Evolutionary conservation across 2,797 vertebrate genomes (phyloP).

Genomic region (Enteromius viviparus): DNA sequence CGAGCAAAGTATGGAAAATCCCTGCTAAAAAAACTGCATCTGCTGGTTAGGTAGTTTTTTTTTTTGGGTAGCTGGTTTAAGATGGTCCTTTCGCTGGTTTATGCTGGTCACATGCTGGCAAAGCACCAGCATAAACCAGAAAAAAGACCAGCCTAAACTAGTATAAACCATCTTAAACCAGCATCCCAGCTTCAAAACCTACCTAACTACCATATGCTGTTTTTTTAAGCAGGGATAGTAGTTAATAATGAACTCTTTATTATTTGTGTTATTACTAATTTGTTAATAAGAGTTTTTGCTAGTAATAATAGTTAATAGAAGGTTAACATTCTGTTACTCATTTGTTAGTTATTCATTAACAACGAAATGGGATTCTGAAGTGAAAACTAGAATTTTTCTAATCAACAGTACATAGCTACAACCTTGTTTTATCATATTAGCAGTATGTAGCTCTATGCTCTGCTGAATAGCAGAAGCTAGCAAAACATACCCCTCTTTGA

Average conservation of each 20-base stretch:
- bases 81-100: too few relatives aligned
- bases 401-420: background rate
- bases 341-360: background rate
- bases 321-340: background rate
- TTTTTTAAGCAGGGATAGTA: background rate
- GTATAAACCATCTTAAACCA: too few relatives aligned
- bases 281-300: background rate
- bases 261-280: background rate
- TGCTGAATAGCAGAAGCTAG: background rate
- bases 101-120: too few relatives aligned
- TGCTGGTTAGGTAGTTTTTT: too few relatives aligned
- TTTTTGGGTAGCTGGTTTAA: too few relatives aligned
- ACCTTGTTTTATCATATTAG: background rate
- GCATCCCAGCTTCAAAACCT: too few relatives aligned
- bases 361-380: background rate
- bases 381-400: background rate
- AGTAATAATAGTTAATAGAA: background rate
- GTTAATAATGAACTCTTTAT: background rate
- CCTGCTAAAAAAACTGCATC: too few relatives aligned
- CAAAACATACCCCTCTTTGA: constrained; percentile 2
- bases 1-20: too few relatives aligned
- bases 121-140: too few relatives aligned
- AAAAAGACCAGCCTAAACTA: too few relatives aligned
- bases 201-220: too few relatives aligned
- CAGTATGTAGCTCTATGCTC: background rate